A percentile compares a stretch with the other conserved stretches of the same genome.
These are phyloP conservation scores for Atopsyche davidsoni DNA, from an alignment of 1,140 invertebrate genomes.

Conservation along the genomic window DNA sequence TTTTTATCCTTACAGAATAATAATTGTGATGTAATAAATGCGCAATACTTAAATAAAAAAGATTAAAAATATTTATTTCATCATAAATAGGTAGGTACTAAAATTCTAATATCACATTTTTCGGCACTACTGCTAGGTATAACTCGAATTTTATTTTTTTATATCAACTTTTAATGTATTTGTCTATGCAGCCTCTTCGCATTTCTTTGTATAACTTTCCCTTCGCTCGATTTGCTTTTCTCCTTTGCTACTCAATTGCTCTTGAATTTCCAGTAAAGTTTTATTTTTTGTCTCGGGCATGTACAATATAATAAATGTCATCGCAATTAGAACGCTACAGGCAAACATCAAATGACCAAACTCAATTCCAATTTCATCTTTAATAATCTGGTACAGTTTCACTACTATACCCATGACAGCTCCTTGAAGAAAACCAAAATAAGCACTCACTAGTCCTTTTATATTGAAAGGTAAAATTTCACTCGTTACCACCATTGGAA, in stretches of 20 bases:
- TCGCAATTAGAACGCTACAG: conserved; percentile 10
- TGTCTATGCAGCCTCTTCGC: background rate
- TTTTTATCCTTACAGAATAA: too few relatives aligned
- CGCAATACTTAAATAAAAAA: too few relatives aligned
- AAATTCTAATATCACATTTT: background rate
- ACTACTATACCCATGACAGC: conserved; percentile 14
- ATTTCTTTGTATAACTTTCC: background rate
- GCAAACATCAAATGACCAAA: conserved; percentile 22
- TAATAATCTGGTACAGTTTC: conserved; percentile 25
- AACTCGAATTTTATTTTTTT: conserved; percentile 2
- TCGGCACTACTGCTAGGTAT: conserved; percentile 1
- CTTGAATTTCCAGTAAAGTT: conserved; percentile 24
- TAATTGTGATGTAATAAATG: too few relatives aligned
- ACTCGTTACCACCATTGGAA: conserved; percentile 27
- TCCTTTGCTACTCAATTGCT: conserved; percentile 11
- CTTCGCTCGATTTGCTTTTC: conserved; percentile 1
- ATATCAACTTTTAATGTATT: background rate
- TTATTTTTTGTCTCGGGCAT: conserved; percentile 30
- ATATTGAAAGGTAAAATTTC: conserved; percentile 29
- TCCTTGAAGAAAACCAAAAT: conserved; percentile 28
- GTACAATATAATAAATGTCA: conserved; percentile 22
- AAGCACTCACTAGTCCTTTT: conserved; percentile 21
- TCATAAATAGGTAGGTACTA: too few relatives aligned
- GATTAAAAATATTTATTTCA: too few relatives aligned
- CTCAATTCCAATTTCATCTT: conserved; percentile 19